phyloP scores from a whole-genome alignment of 2,888 invertebrate genomes.

The Heliconius sara region DNA sequence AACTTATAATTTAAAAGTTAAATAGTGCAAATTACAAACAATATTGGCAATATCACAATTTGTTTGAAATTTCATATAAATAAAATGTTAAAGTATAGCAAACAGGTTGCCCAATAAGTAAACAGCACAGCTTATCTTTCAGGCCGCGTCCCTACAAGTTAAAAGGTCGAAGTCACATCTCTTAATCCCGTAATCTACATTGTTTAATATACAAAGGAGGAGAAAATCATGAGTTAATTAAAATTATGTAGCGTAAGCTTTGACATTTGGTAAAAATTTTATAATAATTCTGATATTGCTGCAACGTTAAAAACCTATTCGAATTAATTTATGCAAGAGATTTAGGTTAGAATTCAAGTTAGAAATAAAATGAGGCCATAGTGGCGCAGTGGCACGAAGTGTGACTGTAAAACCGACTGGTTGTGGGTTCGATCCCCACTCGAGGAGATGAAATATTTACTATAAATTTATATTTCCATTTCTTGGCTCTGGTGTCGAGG shows the following conservation, averaged over 20 bases:
- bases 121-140: constrained; percentile 73
- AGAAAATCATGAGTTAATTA: constrained; percentile 54
- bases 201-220: constrained; percentile 73
- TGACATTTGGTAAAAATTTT: background rate
- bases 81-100: background rate
- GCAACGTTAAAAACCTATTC: background rate
- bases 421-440: too few relatives aligned
- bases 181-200: constrained; percentile 74
- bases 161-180: constrained; percentile 53
- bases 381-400: too few relatives aligned
- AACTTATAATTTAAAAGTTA: constrained; percentile 81
- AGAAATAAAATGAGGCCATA: too few relatives aligned
- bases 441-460: too few relatives aligned
- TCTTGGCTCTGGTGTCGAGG: too few relatives aligned
- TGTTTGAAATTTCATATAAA: background rate
- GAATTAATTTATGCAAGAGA: background rate
- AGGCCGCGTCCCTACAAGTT: constrained; percentile 66
- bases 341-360: too few relatives aligned
- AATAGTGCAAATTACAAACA: constrained; percentile 79
- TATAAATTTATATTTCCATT: too few relatives aligned
- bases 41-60: constrained; percentile 4
- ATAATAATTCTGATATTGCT: too few relatives aligned
- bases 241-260: background rate
- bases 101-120: constrained; percentile 61
- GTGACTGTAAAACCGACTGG: too few relatives aligned